Percentiles rank a stretch among this genome's conserved stretches.
phyloP scores from a whole-genome alignment of 2,797 vertebrate species.

The Adrianichthys oophorus region DNA sequence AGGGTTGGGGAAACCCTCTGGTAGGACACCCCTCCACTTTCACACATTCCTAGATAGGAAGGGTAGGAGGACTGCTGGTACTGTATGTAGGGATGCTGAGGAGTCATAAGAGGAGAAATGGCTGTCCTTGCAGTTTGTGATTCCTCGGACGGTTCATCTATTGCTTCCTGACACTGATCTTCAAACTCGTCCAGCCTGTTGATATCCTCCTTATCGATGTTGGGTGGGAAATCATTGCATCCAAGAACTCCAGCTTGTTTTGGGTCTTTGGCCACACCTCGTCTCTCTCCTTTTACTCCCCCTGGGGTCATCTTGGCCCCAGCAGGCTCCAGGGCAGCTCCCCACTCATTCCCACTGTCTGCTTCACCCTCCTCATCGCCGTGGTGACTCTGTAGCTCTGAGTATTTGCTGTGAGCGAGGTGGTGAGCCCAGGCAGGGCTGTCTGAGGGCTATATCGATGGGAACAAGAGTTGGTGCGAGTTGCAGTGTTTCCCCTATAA shows the following conservation, averaged over 20 bases:
- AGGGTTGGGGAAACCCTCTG: slow-evolving; percentile 92
- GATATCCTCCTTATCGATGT: slow-evolving; percentile 76
- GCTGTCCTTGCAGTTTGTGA: slow-evolving; percentile 86
- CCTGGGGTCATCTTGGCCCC: slow-evolving; percentile 76
- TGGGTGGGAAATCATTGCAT: slow-evolving; percentile 60
- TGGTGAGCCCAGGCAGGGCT: slow-evolving; percentile 89
- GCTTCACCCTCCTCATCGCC: slow-evolving; percentile 87
- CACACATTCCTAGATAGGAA: slow-evolving; percentile 94
- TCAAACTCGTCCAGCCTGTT: slow-evolving; percentile 85
- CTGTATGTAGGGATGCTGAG: slow-evolving; percentile 95
- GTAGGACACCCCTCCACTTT: slow-evolving; percentile 88
- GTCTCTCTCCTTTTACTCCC: slow-evolving; percentile 53
- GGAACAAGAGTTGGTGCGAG: slow-evolving; percentile 76
- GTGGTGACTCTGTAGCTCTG: slow-evolving; percentile 79
- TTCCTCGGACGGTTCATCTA: slow-evolving; percentile 86
- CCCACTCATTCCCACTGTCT: slow-evolving; percentile 89
- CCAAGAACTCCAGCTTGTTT: slow-evolving; percentile 86
- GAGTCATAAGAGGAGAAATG: slow-evolving; percentile 90
- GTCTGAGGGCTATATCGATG: slow-evolving; percentile 89
- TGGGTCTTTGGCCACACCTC: slow-evolving; percentile 65
- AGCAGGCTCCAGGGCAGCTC: slow-evolving; percentile 72
- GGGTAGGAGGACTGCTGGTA: slow-evolving; percentile 89
- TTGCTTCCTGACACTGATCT: slow-evolving; percentile 80
- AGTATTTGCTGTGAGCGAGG: slow-evolving; percentile 90
- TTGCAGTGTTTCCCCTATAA: slow-evolving; percentile 73